Evolutionary conservation across 2,888 invertebrate genomes (phyloP).

Genomic region (Gastrophysa polygoni): DNA sequence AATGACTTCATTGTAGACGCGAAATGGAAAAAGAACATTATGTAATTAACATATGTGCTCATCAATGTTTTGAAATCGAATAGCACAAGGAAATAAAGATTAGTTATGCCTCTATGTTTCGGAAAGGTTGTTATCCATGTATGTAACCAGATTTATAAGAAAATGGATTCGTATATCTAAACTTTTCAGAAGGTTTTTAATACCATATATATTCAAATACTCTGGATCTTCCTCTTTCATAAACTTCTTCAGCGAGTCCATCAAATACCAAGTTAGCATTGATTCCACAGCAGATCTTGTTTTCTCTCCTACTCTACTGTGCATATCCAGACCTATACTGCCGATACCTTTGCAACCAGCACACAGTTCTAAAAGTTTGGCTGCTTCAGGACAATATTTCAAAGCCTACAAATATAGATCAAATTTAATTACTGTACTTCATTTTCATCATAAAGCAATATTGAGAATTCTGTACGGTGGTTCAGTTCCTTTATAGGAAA

Average conservation of each 20-base stretch:
- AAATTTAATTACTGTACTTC: too few relatives aligned
- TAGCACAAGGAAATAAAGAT: too few relatives aligned
- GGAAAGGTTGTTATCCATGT: too few relatives aligned
- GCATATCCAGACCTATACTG: constrained; percentile 59
- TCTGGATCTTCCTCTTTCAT: constrained; percentile 49
- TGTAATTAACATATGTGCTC: too few relatives aligned
- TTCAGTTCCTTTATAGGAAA: too few relatives aligned
- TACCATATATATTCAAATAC: constrained; percentile 38
- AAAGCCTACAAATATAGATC: constrained; percentile 47
- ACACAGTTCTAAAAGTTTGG: constrained; percentile 56
- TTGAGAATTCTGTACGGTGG: too few relatives aligned
- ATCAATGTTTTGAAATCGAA: too few relatives aligned
- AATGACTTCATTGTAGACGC: too few relatives aligned
- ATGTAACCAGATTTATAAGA: too few relatives aligned
- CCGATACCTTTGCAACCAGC: constrained; percentile 52
- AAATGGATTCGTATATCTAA: not conserved
- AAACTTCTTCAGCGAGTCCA: constrained; percentile 57
- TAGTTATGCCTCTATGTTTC: too few relatives aligned
- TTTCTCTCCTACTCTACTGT: constrained; percentile 57
- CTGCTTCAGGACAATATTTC: constrained; percentile 60
- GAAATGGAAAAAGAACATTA: too few relatives aligned
- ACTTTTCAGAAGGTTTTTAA: not conserved
- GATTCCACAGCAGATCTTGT: constrained; percentile 59
- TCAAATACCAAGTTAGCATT: constrained; percentile 60
- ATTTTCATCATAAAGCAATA: too few relatives aligned